Base-by-base conservation (phyloP, 2,888 invertebrate species). In the Unio delphinus region DNA sequence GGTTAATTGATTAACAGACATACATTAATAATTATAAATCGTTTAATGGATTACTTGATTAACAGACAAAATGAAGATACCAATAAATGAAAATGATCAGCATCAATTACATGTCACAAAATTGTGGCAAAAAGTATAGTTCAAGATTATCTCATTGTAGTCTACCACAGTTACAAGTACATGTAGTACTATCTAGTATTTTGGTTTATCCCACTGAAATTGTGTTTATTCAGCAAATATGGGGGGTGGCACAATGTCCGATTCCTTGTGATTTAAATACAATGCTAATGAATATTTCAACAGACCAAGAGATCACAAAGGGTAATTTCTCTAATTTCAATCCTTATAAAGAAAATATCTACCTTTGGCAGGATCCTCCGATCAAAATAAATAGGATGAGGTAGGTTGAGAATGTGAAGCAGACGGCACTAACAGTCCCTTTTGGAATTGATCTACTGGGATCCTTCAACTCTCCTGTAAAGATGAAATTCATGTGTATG, bases 361-460 rank as follows among this genome's bases (percentile, higher is more conserved):
- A 90, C 90, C 89, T 86, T 15, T 94, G 92, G 82, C 96, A 96
- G 0, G 96, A 94, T 3, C 95, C 94, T 0, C 97, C 96, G 64
- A 96, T 95, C 61, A 99, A 91, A 60, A 97, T 90, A 4, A 95
- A 94, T 34, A 99, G 91, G 18, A 95, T 90, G 15, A 95, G 91
- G 89, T 99, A 99, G 55, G 95, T 94, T 1, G 94, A 80, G 72
- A 96, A 95, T 0, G 99, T 99, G 90, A 97, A 97, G 18, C 96
- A 93, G 0, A 98, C 97, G 0, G 91, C 90, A 26, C 89, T 45
- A 78, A 82, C 91, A 0, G 99, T 99, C 63, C 99, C 99, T 68
- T 93, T 91, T 0, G 99, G 99, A 83, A 99, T 99, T 73, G 97
- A 96, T 82, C 94, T 94, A 0, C 95, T 94, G 0, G 99, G 99